These are phyloP conservation scores for Felis catus DNA, from an alignment of 2,113 vertebrate genomes.

Conservation along the genomic window F.catus_Fca126_mat1.0 CM031415.1:179662501-179663000, in stretches of 20 bases:
- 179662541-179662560: background rate
- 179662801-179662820: background rate
- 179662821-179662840: background rate
- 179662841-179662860: background rate
- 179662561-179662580: background rate
- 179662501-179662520: background rate
- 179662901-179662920: background rate
- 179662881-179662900: background rate
- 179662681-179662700: background rate
- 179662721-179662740: background rate
- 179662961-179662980: background rate
- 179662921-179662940: background rate
- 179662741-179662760: background rate
- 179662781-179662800: background rate
- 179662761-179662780: background rate
- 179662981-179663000: background rate
- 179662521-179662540: background rate
- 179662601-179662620: background rate
- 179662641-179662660: background rate
- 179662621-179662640: background rate
- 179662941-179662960: background rate
- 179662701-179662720: background rate
- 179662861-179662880: background rate
- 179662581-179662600: background rate
- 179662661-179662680: accelerated